Percentiles rank a stretch among this genome's conserved stretches.
These are phyloP conservation scores for Drosophila varians DNA, from an alignment of 1,140 invertebrate genomes.

Conservation along the genomic window DNA sequence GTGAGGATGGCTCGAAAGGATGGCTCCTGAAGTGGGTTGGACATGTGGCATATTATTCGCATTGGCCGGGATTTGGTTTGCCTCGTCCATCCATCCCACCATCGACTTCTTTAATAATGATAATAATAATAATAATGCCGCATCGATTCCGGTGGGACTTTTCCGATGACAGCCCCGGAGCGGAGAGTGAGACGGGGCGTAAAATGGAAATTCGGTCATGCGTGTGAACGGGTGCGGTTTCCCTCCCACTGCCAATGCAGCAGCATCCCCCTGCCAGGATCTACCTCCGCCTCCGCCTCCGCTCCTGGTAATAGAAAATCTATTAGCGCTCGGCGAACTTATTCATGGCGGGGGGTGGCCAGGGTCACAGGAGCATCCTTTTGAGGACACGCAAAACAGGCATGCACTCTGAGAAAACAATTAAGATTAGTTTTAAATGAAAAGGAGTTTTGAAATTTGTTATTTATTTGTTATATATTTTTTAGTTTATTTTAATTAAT, in stretches of 20 bases:
- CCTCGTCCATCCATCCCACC: constrained; percentile 13
- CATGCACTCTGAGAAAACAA: neutral
- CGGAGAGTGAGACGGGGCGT: constrained; percentile 51
- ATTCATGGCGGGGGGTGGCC: neutral
- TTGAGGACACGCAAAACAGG: constrained; percentile 10
- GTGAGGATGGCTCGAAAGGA: no score
- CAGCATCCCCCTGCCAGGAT: neutral
- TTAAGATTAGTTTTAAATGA: no score
- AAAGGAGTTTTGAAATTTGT: no score
- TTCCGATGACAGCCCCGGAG: neutral
- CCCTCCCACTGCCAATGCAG: constrained; percentile 1
- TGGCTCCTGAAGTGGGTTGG: constrained; percentile 28
- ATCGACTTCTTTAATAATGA: constrained; percentile 76
- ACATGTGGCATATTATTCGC: constrained; percentile 69
- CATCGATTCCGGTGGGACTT: constrained; percentile 67
- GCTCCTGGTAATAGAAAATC: constrained; percentile 76
- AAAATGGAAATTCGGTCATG: constrained; percentile 77
- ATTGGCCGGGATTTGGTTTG: constrained; percentile 51
- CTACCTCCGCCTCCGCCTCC: neutral
- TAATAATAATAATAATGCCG: constrained; percentile 62
- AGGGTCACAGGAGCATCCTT: neutral
- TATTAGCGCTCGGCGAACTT: constrained; percentile 61
- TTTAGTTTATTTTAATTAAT: no score
- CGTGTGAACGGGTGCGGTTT: constrained; percentile 48
- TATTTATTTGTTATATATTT: no score